Conservation (phyloP, 2,888 invertebrate species). For the Chloromyia formosa region DNA sequence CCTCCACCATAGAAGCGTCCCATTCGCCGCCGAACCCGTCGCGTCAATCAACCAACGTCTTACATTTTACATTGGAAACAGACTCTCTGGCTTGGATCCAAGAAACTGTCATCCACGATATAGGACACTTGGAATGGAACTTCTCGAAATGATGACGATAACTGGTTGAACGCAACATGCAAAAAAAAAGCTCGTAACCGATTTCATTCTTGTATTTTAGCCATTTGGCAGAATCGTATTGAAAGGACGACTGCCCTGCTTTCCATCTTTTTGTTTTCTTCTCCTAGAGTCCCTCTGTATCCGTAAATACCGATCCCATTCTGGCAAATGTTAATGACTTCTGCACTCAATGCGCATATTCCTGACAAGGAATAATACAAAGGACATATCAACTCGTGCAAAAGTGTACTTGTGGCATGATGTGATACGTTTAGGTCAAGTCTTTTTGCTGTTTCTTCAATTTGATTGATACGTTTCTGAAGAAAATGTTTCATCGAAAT, state of each 20-base stretch:
- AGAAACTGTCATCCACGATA: neutral
- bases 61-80: too few relatives aligned
- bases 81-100: too few relatives aligned
- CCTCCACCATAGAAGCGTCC: too few relatives aligned
- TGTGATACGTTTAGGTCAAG: neutral
- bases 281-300: too few relatives aligned
- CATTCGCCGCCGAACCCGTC: too few relatives aligned
- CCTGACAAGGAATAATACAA: neutral
- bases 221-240: neutral
- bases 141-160: neutral
- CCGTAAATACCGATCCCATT: neutral
- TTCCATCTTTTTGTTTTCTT: neutral
- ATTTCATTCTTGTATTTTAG: neutral
- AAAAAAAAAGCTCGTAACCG: neutral
- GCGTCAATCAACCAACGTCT: too few relatives aligned
- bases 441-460: slow-evolving; percentile 5
- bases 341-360: neutral
- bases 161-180: neutral
- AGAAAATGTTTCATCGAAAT: neutral
- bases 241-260: neutral
- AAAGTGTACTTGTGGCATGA: neutral
- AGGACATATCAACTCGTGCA: neutral
- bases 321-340: neutral
- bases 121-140: neutral
- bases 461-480: neutral